phyloP scores from a whole-genome alignment of 2,113 vertebrate genomes.

The Plectropomus leopardus region DNA sequence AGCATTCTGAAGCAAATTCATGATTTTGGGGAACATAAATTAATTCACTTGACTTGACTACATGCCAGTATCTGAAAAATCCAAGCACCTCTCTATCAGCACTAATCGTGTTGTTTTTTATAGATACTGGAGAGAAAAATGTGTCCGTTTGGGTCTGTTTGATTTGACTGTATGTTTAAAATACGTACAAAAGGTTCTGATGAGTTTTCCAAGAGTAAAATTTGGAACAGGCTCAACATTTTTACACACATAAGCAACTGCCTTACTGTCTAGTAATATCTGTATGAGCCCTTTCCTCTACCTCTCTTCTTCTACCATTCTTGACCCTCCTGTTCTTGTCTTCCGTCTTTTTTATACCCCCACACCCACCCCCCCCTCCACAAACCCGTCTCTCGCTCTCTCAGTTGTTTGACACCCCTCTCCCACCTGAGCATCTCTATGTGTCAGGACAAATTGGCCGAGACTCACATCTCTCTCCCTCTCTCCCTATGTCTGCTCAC shows the following conservation, averaged over 20 bases:
- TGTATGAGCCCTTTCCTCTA: background rate
- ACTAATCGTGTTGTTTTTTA: too few relatives aligned
- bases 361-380: constrained; percentile 29
- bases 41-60: background rate
- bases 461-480: constrained; percentile 85
- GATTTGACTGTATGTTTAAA: background rate
- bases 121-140: background rate
- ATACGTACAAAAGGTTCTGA: background rate
- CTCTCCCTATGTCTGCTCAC: constrained; percentile 77
- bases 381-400: constrained; percentile 49
- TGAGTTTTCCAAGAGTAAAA: background rate
- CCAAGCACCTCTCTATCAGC: background rate
- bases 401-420: constrained; percentile 85
- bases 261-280: background rate
- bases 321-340: constrained; percentile 46
- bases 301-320: constrained; percentile 27
- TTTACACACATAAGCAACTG: background rate
- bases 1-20: background rate
- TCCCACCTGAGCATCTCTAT: constrained; percentile 81
- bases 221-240: background rate
- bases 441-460: constrained; percentile 81
- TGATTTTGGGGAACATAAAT: background rate
- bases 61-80: background rate
- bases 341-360: constrained; percentile 16
- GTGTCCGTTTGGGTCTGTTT: background rate